Conservation (phyloP, 1,140 invertebrate genomes). For the Drosophila fuyamai region DNA sequence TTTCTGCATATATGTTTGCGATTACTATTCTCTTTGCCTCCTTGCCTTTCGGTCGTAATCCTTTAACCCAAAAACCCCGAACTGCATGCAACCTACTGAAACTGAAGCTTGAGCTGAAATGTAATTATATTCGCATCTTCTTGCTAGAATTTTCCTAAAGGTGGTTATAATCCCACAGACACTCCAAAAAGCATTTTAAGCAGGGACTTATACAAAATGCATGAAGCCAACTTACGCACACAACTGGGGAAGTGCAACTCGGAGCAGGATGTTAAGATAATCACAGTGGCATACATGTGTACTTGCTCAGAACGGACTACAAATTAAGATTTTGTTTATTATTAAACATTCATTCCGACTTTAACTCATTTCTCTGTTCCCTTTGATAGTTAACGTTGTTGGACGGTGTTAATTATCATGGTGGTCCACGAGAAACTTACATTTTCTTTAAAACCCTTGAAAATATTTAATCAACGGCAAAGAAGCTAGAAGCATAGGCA, state of each 20-base stretch:
- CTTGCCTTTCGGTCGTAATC: conserved; percentile 1
- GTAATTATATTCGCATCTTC: conserved; percentile 49
- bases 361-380: not conserved
- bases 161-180: conserved; percentile 49
- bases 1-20: not conserved
- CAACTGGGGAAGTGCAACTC: not conserved
- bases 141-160: conserved; percentile 26
- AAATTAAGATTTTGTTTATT: conserved; percentile 27
- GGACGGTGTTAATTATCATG: not conserved
- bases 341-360: not conserved
- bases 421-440: not conserved
- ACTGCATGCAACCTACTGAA: conserved; percentile 1
- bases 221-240: conserved; percentile 28
- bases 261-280: conserved; percentile 6
- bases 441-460: conserved; percentile 21
- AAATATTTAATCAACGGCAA: conserved; percentile 49
- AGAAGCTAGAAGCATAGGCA: conserved; percentile 46
- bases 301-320: conserved; percentile 10
- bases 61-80: conserved; percentile 14
- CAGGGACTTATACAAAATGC: conserved; percentile 55
- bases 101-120: conserved; percentile 35
- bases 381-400: conserved; percentile 5
- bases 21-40: conserved; percentile 8
- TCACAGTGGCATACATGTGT: conserved; percentile 18
- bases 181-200: conserved; percentile 61